Base-by-base conservation (phyloP, 2,888 invertebrate genomes). In the Pseudococcus jackbeardsleyi region DNA sequence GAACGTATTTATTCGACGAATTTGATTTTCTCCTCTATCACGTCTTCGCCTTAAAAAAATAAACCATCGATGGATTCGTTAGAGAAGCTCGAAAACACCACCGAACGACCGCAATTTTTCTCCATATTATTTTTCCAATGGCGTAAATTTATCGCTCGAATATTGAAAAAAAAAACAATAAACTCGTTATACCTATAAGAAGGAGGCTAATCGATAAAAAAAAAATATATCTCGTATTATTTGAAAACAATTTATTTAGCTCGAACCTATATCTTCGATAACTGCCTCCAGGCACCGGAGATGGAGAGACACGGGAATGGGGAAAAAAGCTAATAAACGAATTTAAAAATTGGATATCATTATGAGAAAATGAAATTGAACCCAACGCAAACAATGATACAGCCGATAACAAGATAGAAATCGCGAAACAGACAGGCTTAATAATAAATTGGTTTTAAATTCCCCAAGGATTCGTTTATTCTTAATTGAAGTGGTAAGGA, bases 381-480 rank as follows among this genome's bases (percentile, higher is more conserved):
- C 39, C 79, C 12, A 79, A 46, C n/a, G 79, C 79, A 82, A 82
- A 82, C 79, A 46, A 82, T 82, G 79, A 46, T 46, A 82, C 72
- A 72, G 26, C 79, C 79, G 79, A 82, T 82, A 82, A 82, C 46
- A 82, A 82, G 79, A 82, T 82, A 82, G 79, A 82, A 82, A 82
- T 82, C 79, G 79, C 79, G 19, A 46, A 42, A 46, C 79, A 82
- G 79, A 82, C 79, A 82, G 79, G 79, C 79, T 82, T 82, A 82
- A 22, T 82, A 82, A 82, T 82, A 82, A 82, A 82, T 82, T 82
- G 79, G 79, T 82, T 82, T 82, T 82, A 82, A 82, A 82, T 82
- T 82, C 79, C 79, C 79, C 19, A 42, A 82, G 46, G 79, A 82
- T 82, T 82, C 79, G 79, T 82, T 82, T 82, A 82, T 82, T 82